Conservation (phyloP, 2,113 vertebrate genomes). For the Oncorhynchus mykiss region DNA sequence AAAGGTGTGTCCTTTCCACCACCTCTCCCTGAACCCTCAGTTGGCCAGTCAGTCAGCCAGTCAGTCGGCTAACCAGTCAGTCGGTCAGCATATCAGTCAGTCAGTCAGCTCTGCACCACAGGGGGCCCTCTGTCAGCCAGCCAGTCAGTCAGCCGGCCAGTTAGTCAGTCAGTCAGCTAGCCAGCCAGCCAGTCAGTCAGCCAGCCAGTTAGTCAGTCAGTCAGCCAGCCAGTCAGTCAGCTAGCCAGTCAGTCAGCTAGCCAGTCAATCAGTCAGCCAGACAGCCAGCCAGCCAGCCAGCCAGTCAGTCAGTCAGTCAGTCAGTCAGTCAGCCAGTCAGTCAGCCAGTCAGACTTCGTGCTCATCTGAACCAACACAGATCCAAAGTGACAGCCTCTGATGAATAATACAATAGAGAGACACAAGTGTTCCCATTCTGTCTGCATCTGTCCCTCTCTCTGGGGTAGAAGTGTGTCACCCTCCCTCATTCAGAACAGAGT, state of each 20-base stretch:
- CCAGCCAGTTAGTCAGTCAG: not conserved
- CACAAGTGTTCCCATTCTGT: conserved; percentile 53
- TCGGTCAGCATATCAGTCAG: not conserved
- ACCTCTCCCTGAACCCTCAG: not conserved
- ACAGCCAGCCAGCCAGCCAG: not conserved
- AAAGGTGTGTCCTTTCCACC: conserved; percentile 37
- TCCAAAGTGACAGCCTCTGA: conserved; percentile 60
- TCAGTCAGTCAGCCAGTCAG: not conserved
- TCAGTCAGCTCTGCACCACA: no score
- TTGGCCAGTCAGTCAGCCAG: no score
- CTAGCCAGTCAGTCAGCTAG: no score
- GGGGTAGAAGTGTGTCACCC: conserved; percentile 15
- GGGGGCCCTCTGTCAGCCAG: no score
- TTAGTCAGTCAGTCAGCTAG: accelerated
- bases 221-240: not conserved
- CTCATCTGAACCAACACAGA: conserved; percentile 48
- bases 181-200: not conserved
- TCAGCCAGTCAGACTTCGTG: not conserved
- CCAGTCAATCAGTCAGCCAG: not conserved
- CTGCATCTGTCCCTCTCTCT: conserved; percentile 32
- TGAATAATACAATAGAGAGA: conserved; percentile 66
- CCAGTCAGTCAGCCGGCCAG: not conserved
- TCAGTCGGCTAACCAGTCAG: not conserved
- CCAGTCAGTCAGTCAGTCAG: no score
- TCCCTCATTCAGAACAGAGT: conserved; percentile 1